phyloP scores from a whole-genome alignment of 2,797 vertebrate genomes.

The Gadopsis bispinosus region DNA sequence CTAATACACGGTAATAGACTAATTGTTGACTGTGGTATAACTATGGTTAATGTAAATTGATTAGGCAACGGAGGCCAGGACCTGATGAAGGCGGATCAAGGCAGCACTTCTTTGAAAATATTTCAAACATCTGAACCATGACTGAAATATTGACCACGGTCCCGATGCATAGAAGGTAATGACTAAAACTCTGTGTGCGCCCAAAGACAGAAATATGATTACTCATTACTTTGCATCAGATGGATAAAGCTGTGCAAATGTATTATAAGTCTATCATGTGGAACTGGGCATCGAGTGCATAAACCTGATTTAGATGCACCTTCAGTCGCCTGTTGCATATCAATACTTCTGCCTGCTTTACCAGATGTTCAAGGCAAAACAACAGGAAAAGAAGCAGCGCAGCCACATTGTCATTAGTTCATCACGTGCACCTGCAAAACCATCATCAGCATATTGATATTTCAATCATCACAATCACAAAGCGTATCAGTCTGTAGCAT shows the following conservation, averaged over 20 bases:
- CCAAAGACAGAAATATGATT: not conserved
- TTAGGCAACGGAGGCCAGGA: not conserved
- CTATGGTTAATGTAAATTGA: conserved; percentile 13
- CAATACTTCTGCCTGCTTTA: not conserved
- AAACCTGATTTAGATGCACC: not conserved
- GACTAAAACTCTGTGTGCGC: not conserved
- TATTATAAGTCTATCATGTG: not conserved
- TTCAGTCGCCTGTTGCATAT: not conserved
- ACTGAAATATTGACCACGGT: not conserved
- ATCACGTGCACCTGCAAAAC: conserved; percentile 4
- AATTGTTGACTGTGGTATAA: not conserved
- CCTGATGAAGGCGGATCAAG: not conserved
- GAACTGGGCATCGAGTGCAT: not conserved
- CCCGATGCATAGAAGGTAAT: not conserved
- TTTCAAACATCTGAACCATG: not conserved
- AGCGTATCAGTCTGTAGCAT: not conserved
- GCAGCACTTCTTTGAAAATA: not conserved
- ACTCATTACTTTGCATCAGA: not conserved
- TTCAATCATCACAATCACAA: conserved; percentile 9
- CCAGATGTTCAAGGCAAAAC: not conserved
- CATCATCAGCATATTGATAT: not conserved
- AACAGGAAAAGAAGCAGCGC: not conserved
- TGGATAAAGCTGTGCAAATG: not conserved
- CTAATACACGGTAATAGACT: conserved; percentile 1
- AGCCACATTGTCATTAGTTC: conserved; percentile 25